Evolutionary conservation across 2,113 vertebrate species (phyloP).

Genomic region (Empidonax alnorum): DNA sequence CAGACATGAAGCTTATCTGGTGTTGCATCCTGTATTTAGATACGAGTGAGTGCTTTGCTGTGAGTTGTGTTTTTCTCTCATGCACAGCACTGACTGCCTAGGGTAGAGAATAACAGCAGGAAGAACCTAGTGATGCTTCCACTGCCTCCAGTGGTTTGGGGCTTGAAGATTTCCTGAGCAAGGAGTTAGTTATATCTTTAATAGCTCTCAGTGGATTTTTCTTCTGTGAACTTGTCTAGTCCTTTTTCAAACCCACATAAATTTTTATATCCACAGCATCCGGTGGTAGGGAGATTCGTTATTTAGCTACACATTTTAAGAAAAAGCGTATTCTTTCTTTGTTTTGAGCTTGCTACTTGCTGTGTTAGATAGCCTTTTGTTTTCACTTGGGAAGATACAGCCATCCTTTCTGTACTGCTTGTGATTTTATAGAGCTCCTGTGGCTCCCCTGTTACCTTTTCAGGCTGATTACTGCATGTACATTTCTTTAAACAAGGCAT

Average conservation of each 20-base stretch:
- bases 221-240: conserved; percentile 9
- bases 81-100: rapidly evolving
- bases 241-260: background rate
- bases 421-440: background rate
- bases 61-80: background rate
- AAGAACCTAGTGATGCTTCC: background rate
- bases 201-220: background rate
- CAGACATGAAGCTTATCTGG: background rate
- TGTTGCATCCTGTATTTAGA: background rate
- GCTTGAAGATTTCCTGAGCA: conserved; percentile 12
- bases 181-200: background rate
- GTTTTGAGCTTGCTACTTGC: background rate
- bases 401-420: background rate
- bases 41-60: background rate
- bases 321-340: background rate
- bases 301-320: background rate
- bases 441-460: background rate
- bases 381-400: background rate
- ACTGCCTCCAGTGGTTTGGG: background rate
- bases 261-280: background rate
- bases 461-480: background rate
- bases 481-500: background rate
- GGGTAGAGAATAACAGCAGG: background rate
- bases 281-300: background rate
- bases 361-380: background rate